Evolutionary conservation across 2,113 vertebrate species (phyloP).

Genomic region (Oryzias celebensis): DNA sequence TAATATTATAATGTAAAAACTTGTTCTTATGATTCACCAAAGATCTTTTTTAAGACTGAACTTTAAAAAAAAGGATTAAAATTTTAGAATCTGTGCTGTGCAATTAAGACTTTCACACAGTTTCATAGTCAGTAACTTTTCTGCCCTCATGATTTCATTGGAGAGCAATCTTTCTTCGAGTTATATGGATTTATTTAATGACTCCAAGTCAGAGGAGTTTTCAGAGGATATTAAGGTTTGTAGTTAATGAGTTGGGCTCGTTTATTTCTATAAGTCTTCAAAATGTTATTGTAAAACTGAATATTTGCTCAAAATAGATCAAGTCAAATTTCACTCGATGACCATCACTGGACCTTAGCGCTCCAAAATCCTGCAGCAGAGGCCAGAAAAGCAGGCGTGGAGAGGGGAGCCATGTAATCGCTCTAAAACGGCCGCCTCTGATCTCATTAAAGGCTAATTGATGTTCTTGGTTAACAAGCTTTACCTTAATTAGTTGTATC

Average conservation of each 20-base stretch:
- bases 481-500: slow-evolving; percentile 82
- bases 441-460: slow-evolving; percentile 81
- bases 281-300: background rate
- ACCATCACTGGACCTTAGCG: slow-evolving; percentile 11
- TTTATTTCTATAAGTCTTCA: background rate
- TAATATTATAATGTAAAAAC: too few relatives aligned
- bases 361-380: slow-evolving; percentile 33
- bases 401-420: slow-evolving; percentile 66
- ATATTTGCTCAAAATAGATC: slow-evolving; percentile 7
- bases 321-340: slow-evolving; percentile 12
- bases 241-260: slow-evolving; percentile 7
- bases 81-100: background rate
- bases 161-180: slow-evolving; percentile 25
- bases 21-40: background rate
- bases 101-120: slow-evolving; percentile 27
- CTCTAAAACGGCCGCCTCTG: slow-evolving; percentile 78
- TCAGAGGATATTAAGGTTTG: slow-evolving; percentile 21
- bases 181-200: slow-evolving; percentile 36
- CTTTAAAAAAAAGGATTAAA: slow-evolving; percentile 12
- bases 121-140: slow-evolving; percentile 27
- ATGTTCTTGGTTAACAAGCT: slow-evolving; percentile 80
- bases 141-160: slow-evolving; percentile 38
- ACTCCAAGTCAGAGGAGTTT: slow-evolving; percentile 19
- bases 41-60: background rate
- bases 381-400: slow-evolving; percentile 45